phyloP scores from a whole-genome alignment of 2,797 vertebrate genomes.

The Eutrigla gurnardus region DNA sequence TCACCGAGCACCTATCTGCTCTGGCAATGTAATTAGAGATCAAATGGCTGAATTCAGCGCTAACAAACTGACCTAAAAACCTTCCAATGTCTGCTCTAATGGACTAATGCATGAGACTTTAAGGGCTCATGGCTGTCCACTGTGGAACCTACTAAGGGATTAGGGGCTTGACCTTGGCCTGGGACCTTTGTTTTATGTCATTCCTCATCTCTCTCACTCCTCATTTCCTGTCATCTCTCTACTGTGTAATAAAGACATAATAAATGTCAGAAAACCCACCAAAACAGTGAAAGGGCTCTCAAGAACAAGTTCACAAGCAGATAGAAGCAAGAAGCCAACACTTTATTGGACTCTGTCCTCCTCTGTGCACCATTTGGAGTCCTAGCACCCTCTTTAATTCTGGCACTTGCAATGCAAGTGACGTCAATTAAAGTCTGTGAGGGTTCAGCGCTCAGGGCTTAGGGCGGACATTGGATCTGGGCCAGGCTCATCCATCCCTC shows the following conservation, averaged over 20 bases:
- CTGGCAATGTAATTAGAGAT: constrained; percentile 56
- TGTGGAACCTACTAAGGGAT: too few species aligned
- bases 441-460: constrained; percentile 16
- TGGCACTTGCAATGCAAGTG: constrained; percentile 16
- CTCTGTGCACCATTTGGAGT: background rate
- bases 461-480: constrained; percentile 8
- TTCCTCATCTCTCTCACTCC: background rate
- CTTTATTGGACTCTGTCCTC: background rate
- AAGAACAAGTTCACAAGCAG: background rate
- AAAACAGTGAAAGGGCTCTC: background rate
- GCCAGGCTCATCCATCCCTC: constrained; percentile 23
- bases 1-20: constrained; percentile 49
- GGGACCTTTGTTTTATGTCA: background rate
- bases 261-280: background rate
- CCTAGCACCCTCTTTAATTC: background rate
- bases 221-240: background rate
- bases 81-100: background rate
- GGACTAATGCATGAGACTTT: background rate
- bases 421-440: constrained; percentile 25
- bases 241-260: background rate
- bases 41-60: constrained; percentile 36
- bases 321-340: background rate
- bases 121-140: background rate
- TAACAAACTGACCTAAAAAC: constrained; percentile 36
- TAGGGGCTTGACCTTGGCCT: background rate